Conservation (phyloP, 1,140 invertebrate genomes). For the Cataglyphis hispanica region DNA sequence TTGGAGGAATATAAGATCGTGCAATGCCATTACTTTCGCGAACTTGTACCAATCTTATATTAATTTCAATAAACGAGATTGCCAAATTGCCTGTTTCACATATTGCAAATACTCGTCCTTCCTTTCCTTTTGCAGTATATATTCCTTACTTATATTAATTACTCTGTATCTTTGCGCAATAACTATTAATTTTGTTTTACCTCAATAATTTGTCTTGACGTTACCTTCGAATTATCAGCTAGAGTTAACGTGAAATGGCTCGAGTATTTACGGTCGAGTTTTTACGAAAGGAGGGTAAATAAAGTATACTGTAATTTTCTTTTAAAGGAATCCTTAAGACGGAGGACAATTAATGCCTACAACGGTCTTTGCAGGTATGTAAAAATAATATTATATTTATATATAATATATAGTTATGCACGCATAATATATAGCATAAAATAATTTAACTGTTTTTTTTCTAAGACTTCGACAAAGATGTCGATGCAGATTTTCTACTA, state of each 20-base stretch:
- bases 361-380: neutral
- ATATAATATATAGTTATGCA: neutral
- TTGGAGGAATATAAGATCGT: neutral
- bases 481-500: neutral
- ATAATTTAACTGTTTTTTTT: slow-evolving; percentile 2
- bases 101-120: neutral
- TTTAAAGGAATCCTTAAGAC: neutral
- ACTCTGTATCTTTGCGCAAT: neutral
- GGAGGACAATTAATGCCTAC: neutral
- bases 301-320: slow-evolving; percentile 24
- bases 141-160: slow-evolving; percentile 16
- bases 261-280: slow-evolving; percentile 30
- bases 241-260: slow-evolving; percentile 59
- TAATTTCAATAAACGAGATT: neutral
- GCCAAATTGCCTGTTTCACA: neutral
- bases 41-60: neutral
- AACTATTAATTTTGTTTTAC: slow-evolving; percentile 47
- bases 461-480: neutral
- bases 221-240: slow-evolving; percentile 52
- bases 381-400: neutral
- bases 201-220: slow-evolving; percentile 42
- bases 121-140: neutral
- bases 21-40: neutral
- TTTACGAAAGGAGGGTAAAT: slow-evolving; percentile 16
- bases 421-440: neutral